A percentile compares a stretch with the other conserved stretches of the same genome.
Conservation (phyloP, 2,113 vertebrate genomes). For the Spea multiplicata region DNA sequence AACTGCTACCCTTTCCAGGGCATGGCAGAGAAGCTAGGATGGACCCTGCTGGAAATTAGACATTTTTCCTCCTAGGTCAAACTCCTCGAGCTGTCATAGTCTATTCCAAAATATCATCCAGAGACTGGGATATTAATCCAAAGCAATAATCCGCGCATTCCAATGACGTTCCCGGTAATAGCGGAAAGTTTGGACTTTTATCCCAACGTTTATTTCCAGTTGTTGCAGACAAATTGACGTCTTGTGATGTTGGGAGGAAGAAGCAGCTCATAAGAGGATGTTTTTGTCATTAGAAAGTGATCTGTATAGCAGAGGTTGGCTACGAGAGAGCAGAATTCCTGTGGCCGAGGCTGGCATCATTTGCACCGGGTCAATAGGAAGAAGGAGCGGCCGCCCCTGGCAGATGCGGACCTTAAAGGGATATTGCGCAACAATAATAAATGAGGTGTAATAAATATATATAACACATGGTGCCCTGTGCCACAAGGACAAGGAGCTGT, state of each 20-base stretch:
- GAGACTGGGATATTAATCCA: too few relatives aligned
- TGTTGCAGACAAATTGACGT: background rate
- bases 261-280: background rate
- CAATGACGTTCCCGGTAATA: background rate
- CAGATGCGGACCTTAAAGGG: background rate
- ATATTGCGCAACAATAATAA: background rate
- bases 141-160: background rate
- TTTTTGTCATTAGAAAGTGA: conserved; percentile 7
- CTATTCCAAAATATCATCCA: too few relatives aligned
- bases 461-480: too few relatives aligned
- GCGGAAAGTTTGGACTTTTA: background rate
- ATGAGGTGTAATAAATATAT: too few relatives aligned
- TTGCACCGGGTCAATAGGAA: background rate
- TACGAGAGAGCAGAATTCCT: background rate
- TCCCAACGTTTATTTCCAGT: background rate
- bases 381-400: too few relatives aligned
- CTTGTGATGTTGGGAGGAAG: background rate
- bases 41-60: too few relatives aligned
- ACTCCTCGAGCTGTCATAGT: too few relatives aligned
- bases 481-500: too few relatives aligned
- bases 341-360: background rate
- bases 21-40: too few relatives aligned
- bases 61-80: too few relatives aligned
- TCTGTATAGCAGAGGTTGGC: background rate
- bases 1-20: too few relatives aligned